phyloP scores from a whole-genome alignment of 2,113 vertebrate genomes.

The Odobenus rosmarus region DNA sequence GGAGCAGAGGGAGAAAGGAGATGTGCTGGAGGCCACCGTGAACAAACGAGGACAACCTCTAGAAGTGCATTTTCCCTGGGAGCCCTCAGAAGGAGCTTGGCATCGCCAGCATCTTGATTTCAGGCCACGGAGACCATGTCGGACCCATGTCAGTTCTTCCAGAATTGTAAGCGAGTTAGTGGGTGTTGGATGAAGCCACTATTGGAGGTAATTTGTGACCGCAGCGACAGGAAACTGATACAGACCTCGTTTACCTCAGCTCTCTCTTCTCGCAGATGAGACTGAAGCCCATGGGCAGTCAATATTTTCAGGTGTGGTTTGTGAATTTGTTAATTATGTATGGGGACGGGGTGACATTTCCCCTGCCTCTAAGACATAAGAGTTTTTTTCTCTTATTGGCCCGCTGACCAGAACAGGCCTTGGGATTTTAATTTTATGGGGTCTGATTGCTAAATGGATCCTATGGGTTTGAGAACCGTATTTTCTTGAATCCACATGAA shows the following conservation, averaged over 20 bases:
- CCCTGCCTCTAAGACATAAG: neutral
- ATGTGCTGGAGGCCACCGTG: too few relatives aligned
- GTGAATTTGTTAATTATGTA: neutral
- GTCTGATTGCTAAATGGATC: neutral
- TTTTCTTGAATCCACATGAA: neutral
- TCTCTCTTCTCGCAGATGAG: neutral
- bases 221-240: neutral
- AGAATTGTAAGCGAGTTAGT: neutral
- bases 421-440: neutral
- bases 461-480: neutral
- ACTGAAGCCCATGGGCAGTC: neutral
- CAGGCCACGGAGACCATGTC: too few relatives aligned
- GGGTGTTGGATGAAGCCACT: neutral
- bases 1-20: neutral
- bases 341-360: neutral
- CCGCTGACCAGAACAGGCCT: neutral
- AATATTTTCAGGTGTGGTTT: neutral
- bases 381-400: neutral
- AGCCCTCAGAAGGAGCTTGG: too few relatives aligned
- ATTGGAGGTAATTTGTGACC: neutral
- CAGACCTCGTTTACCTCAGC: neutral
- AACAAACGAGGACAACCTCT: neutral
- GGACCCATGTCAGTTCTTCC: neutral
- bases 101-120: fast-evolving
- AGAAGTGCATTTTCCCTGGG: neutral